Evolutionary conservation across 2,888 invertebrate species (phyloP).

Genomic region (Noctua comes): DNA sequence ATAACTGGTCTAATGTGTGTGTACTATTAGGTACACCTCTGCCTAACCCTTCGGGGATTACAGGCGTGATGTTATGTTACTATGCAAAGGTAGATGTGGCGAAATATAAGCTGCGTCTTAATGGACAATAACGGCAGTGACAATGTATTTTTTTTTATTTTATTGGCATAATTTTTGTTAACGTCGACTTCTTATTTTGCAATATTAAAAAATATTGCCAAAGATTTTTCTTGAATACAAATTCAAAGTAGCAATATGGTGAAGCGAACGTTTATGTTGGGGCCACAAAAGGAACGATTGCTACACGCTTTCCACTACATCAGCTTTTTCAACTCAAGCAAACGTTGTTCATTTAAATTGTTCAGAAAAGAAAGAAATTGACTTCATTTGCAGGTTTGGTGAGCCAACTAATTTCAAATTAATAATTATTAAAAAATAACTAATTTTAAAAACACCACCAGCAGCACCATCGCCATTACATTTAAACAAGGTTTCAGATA

Average conservation of each 20-base stretch:
- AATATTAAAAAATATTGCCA: constrained; percentile 31
- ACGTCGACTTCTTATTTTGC: constrained; percentile 46
- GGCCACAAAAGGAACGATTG: constrained; percentile 28
- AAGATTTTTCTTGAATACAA: constrained; percentile 40
- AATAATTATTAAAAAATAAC: too few species aligned
- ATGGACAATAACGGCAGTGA: constrained; percentile 1
- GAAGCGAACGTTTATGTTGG: constrained; percentile 25
- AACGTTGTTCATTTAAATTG: too few species aligned
- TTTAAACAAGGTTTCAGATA: too few species aligned
- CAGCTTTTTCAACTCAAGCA: not conserved
- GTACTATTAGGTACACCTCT: too few species aligned
- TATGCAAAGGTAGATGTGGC: not conserved
- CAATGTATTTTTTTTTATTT: constrained; percentile 11
- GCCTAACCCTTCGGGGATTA: too few species aligned
- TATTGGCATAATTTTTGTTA: constrained; percentile 25
- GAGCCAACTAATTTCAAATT: too few species aligned
- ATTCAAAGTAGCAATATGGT: constrained; percentile 51
- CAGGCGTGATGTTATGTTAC: too few species aligned
- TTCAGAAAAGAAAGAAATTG: too few species aligned
- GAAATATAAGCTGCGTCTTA: not conserved
- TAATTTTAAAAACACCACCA: too few species aligned
- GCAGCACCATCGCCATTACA: too few species aligned
- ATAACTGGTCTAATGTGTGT: too few species aligned
- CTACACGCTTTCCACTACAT: not conserved
- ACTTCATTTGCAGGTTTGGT: too few species aligned